phyloP scores from a whole-genome alignment of 2,113 vertebrate genomes.

The Rhizomys pruinosus region DNA sequence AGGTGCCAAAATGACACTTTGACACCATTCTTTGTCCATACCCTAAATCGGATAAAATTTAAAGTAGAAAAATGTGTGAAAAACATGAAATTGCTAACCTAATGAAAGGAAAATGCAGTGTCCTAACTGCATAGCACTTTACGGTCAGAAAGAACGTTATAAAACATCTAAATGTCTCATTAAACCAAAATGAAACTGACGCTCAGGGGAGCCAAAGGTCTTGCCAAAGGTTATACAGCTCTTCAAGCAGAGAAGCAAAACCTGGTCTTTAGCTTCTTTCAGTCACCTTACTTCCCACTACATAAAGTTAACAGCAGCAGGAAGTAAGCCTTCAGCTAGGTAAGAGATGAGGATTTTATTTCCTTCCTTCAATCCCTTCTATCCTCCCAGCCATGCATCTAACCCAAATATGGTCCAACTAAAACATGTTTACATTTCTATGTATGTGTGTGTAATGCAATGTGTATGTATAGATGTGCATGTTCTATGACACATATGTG shows the following conservation, averaged over 20 bases:
- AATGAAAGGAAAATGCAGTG: background rate
- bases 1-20: slow-evolving; percentile 55
- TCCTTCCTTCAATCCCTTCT: background rate
- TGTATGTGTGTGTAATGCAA: too few relatives aligned
- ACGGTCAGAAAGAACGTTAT: background rate
- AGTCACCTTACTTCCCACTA: background rate
- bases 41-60: background rate
- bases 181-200: slow-evolving; percentile 2
- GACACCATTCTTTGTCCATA: background rate
- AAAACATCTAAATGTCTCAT: background rate
- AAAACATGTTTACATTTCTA: background rate
- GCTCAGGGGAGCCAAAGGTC: background rate
- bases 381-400: background rate
- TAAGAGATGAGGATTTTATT: background rate
- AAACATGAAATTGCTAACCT: slow-evolving; percentile 34
- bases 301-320: background rate
- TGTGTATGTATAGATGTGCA: too few relatives aligned
- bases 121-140: background rate
- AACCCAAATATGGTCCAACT: background rate
- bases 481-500: too few relatives aligned
- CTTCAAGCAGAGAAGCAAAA: background rate
- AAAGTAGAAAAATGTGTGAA: slow-evolving; percentile 65
- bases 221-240: background rate
- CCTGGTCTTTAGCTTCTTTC: fast-evolving
- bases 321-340: background rate